Evolutionary conservation across 2,113 vertebrate species (phyloP), one percentile per base, ranked within the genome.

Genomic region (Deroptyus accipitrinus): DNA sequence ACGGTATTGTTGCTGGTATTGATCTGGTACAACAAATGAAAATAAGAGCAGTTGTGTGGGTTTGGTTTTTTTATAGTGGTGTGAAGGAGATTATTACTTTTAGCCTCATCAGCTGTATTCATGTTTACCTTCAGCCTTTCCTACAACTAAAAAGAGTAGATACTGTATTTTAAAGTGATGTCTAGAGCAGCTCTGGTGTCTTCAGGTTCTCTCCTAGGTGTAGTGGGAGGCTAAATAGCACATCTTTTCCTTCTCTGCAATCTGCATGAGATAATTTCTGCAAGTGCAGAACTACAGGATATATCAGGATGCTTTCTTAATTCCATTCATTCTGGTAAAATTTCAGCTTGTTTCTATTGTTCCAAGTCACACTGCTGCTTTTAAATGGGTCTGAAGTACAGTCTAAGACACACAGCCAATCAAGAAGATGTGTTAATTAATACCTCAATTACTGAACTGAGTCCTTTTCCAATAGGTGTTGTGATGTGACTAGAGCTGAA

Each of bases 161-260:
- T 37, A 70, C 44, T 44, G 8, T 57, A 12, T 35, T 9, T 62
- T 59, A 9, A 84, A 48, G 31, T 63, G 55, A 31, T 59, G 5
- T 39, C 27, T 54, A 35, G 31, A 85, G 57, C 11, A n/a, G 14
- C n/a, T 46, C 52, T 54, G 25, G 5, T 64, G 20, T 49, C 66
- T 78, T 64, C 22, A 23, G 11, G 15, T 73, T 84, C 61, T 76
- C 39, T 51, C 19, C 24, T 66, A 7, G 7, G 3, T 52, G 4
- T 30, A 35, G 52, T 2, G 10, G 16, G 59, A 81, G 14, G 6
- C 35, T 73, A n/a, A 83, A 42, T 17, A 49, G 17, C 20, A 27
- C 6, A 16, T 9, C 23, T 63, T 66, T 57, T 48, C 6, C 7
- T 11, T 28, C 17, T 46, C 10, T 28, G 0, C 1, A 2, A 10